Evolutionary conservation across 1,140 invertebrate genomes (phyloP).

Genomic region (Odontomachus brunneus): DNA sequence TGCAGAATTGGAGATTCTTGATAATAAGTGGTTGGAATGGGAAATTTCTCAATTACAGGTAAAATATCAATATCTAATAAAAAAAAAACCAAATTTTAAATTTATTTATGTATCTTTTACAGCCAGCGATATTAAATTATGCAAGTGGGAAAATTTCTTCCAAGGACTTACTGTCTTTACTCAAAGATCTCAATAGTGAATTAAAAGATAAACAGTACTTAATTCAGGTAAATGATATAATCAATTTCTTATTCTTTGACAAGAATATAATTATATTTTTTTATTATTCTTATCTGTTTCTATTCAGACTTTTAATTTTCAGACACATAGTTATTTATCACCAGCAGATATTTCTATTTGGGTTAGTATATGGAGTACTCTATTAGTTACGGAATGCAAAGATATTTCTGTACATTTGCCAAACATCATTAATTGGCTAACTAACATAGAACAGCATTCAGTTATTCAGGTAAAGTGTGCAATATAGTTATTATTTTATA

Average conservation of each 20-base stretch:
- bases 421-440: constrained; percentile 85
- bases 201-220: constrained; percentile 82
- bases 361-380: constrained; percentile 88
- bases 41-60: constrained; percentile 89
- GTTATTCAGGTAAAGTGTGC: constrained; percentile 85
- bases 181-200: constrained; percentile 78
- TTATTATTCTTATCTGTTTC: constrained; percentile 81
- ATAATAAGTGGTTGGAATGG: constrained; percentile 91
- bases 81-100: constrained; percentile 40
- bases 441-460: constrained; percentile 84
- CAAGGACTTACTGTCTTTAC: constrained; percentile 78
- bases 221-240: constrained; percentile 78
- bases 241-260: constrained; percentile 9
- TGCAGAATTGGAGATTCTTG: constrained; percentile 78
- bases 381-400: constrained; percentile 80
- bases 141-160: constrained; percentile 72
- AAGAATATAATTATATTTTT: constrained; percentile 45
- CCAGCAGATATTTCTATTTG: constrained; percentile 89
- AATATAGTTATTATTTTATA: constrained; percentile 44
- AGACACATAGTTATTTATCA: constrained; percentile 83
- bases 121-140: constrained; percentile 81
- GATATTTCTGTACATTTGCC: constrained; percentile 83
- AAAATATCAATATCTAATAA: constrained; percentile 16
- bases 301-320: constrained; percentile 53
- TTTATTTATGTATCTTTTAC: constrained; percentile 51